Percentiles rank a stretch among this genome's conserved stretches.
These are phyloP conservation scores for Dusona sp. DNA, from an alignment of 2,888 invertebrate species.

Conservation along the genomic window DNA sequence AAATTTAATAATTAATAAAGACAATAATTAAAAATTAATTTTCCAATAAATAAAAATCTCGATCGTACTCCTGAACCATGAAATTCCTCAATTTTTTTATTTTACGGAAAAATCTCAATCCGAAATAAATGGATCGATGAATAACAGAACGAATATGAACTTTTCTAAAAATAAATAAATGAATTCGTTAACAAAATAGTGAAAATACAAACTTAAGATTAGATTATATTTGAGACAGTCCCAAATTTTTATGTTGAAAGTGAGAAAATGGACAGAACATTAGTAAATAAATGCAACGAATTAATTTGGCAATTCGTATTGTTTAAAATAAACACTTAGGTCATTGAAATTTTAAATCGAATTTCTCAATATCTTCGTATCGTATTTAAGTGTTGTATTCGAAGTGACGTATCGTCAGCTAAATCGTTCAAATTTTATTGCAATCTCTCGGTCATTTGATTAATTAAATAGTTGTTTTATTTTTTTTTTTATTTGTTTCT, in stretches of 20 bases:
- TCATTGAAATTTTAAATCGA: not conserved
- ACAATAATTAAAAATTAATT: not conserved
- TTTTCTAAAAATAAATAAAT: not conserved
- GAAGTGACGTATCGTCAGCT: not conserved
- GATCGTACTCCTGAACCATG: no score
- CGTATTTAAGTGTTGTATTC: not conserved
- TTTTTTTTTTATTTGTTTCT: constrained; percentile 5
- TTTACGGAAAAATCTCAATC: not conserved
- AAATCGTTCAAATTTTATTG: not conserved
- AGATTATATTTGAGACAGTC: not conserved
- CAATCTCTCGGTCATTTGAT: constrained; percentile 2
- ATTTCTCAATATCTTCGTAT: not conserved
- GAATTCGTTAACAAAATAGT: not conserved
- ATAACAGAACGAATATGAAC: not conserved
- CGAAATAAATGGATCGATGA: not conserved
- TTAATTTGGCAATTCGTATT: not conserved
- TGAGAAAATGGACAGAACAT: not conserved
- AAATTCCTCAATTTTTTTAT: no score
- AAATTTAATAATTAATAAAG: not conserved
- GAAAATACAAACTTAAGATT: not conserved
- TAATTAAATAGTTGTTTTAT: not conserved
- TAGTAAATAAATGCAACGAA: not conserved
- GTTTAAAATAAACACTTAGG: not conserved
- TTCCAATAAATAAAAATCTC: not conserved
- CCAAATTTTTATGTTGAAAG: not conserved